These are phyloP conservation scores for Parotocinclus haroldoi DNA, from an alignment of 2,797 vertebrate species.

Conservation along the genomic window DNA sequence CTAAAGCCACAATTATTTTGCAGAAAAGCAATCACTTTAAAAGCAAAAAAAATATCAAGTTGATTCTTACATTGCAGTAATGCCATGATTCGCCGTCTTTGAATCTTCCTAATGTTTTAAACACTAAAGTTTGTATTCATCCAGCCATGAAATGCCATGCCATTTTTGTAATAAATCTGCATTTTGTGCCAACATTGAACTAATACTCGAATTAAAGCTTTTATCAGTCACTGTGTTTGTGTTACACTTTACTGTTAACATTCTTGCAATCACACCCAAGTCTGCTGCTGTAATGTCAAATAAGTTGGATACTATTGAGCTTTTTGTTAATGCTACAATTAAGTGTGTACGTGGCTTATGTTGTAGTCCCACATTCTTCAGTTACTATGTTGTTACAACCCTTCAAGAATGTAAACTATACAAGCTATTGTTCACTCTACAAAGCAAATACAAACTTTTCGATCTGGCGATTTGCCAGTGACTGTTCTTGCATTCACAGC, in stretches of 20 bases:
- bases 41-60: background rate
- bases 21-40: background rate
- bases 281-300: too few relatives aligned
- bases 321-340: background rate
- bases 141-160: constrained; percentile 16
- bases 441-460: background rate
- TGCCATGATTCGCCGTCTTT: constrained; percentile 14
- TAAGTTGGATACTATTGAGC: too few relatives aligned
- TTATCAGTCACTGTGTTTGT: constrained; percentile 6
- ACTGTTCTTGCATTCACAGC: constrained; percentile 28
- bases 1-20: constrained; percentile 6
- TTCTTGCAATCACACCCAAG: background rate
- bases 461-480: constrained; percentile 20
- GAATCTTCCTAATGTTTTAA: constrained; percentile 28
- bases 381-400: background rate
- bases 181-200: constrained; percentile 20
- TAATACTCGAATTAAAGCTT: constrained; percentile 44
- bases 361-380: background rate
- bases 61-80: constrained; percentile 11
- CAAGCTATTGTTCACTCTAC: background rate
- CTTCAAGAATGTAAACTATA: constrained; percentile 4
- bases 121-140: constrained; percentile 42
- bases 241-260: background rate
- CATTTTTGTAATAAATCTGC: constrained; percentile 22
- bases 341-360: background rate